Conservation (phyloP, 2,797 vertebrate species). For the Lithobates sylvaticus region DNA sequence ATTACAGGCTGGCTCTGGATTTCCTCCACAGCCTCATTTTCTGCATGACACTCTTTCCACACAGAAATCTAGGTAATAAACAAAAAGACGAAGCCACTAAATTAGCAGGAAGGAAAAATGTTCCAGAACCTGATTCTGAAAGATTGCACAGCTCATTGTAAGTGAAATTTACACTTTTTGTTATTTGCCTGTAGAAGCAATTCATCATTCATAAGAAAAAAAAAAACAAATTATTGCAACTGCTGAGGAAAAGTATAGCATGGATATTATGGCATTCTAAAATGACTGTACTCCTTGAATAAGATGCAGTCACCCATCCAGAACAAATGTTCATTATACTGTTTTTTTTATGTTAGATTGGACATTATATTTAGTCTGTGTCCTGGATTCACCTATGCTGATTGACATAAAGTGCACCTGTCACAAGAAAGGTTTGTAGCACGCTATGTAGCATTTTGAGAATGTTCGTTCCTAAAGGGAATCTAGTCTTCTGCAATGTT, state of each 20-base stretch:
- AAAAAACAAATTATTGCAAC: background rate
- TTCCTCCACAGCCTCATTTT: background rate
- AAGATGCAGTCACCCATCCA: background rate
- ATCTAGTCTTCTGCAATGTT: too few relatives aligned
- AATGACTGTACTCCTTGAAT: background rate
- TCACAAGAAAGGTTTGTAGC: too few relatives aligned
- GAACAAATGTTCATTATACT: background rate
- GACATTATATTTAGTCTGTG: too few relatives aligned
- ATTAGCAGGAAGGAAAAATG: background rate
- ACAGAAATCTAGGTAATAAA: background rate
- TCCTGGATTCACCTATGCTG: too few relatives aligned
- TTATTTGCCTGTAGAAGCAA: background rate
- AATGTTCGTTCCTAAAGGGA: too few relatives aligned
- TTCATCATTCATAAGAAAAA: background rate
- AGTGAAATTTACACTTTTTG: background rate
- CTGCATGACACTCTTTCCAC: background rate
- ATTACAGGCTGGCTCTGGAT: background rate
- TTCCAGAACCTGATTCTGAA: slow-evolving; percentile 3
- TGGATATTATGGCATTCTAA: background rate
- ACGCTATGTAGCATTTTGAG: too few relatives aligned
- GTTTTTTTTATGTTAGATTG: too few relatives aligned
- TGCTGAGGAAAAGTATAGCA: background rate
- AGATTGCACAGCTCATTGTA: background rate
- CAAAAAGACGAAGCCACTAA: slow-evolving; percentile 2
- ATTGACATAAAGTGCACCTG: too few relatives aligned